Base-by-base conservation (phyloP, 2,888 invertebrate species). In the Tinea trinotella region DNA sequence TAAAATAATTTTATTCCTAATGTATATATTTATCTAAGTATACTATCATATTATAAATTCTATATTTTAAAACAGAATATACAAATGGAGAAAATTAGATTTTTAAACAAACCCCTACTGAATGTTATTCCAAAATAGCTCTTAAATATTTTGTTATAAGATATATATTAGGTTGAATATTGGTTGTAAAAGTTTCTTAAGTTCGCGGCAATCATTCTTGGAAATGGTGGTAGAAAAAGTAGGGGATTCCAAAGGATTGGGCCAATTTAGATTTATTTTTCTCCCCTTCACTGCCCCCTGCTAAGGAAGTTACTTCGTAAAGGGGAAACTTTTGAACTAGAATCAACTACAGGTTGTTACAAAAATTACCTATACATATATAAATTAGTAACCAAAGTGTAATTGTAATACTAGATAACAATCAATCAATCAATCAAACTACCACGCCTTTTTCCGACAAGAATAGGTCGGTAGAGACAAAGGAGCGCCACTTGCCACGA, bases 231-330 rank as follows among this genome's bases (percentile, higher is more conserved):
- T 67, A 82, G 78, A 84, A 84, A 83, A 84, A 81, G 70, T 77
- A 70, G 76, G 79, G 81, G 80, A 74, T 77, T 76, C 74, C 70
- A 74, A 76, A 77, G 81, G 81, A 81, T 82, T 79, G 78, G 71
- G 68, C 78, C 82, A 79, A 83, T 82, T 83, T 80, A 77, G 80
- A 82, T 83, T 82, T 84, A 83, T 83, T 82, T 84, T 83, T 80
- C 79, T 74, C 82, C 81, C 83, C 70, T 65, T 50, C 15, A 6
- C 17, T 19, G 30, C 30, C 35, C 57, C 56, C 53, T 52, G 34
- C 53, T 54, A 50, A 12, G 40, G 44, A 52, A 56, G 54, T 54
- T 56, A 36, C 40, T 50, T 48, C 35, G 35, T 36, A 19, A 22
- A 18, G 53, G 53, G 40, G 44, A 22, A 53, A 53, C 19, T 53